phyloP scores from a whole-genome alignment of 2,113 vertebrate species.

The Platichthys stellatus region DNA sequence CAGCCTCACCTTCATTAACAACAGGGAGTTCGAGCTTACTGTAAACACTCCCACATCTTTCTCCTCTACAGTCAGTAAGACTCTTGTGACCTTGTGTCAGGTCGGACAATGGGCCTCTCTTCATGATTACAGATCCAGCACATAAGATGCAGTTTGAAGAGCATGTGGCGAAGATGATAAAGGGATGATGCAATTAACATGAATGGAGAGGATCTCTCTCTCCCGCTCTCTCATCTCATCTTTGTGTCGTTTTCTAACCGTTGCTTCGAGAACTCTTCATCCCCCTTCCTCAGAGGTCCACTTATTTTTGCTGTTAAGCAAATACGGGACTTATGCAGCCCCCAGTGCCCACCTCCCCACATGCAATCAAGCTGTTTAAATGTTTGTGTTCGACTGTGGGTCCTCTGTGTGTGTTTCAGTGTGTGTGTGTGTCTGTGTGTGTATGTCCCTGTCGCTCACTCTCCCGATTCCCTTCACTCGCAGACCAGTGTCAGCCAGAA shows the following conservation, averaged over 20 bases:
- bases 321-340: conserved; percentile 53
- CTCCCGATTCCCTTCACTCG: conserved; percentile 24
- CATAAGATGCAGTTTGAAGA: conserved; percentile 44
- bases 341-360: conserved; percentile 35
- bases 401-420: conserved; percentile 5
- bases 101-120: conserved; percentile 4
- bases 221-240: conserved; percentile 16
- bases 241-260: conserved; percentile 26
- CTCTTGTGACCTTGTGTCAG: conserved; percentile 55
- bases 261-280: conserved; percentile 25
- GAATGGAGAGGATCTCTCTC: conserved; percentile 46
- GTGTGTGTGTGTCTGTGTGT: conserved; percentile 10
- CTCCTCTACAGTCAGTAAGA: background rate
- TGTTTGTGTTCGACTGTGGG: conserved; percentile 67
- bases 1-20: background rate
- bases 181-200: conserved; percentile 59
- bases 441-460: conserved; percentile 22
- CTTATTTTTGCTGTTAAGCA: conserved; percentile 65
- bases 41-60: background rate
- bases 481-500: conserved; percentile 35
- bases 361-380: conserved; percentile 74
- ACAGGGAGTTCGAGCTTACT: background rate
- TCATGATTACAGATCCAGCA: conserved; percentile 19
- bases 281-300: conserved; percentile 46
- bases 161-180: conserved; percentile 50